Evolutionary conservation across 2,888 invertebrate genomes (phyloP), one percentile per base, ranked within the genome.

Genomic region (Laothoe populi): DNA sequence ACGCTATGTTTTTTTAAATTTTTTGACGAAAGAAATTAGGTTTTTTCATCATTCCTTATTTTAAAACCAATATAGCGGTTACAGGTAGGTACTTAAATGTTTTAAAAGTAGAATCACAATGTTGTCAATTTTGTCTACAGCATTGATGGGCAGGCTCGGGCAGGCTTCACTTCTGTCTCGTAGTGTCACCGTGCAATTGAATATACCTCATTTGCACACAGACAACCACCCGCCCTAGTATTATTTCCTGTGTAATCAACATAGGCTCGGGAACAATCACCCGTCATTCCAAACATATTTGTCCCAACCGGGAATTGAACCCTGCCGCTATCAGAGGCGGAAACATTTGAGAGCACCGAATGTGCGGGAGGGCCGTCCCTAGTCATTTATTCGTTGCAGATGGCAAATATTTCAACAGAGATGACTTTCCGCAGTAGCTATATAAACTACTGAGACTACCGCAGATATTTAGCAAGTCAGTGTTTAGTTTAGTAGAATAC

Each of bases 231-330:
- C 44, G 2, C 44, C 44, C 44, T 44, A 19, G 10, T 44, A 44
- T 44, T 44, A 19, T 21, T 44, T 44, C 44, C 44, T 19, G 44
- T 19, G 19, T 19, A 19, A 44, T 44, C 44, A 19, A 44, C 44
- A 19, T 13, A 38, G 48, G 2, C 24, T 19, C 19, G 53, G 19
- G 31, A 61, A 53, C 11, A 53, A 53, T 61, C 61, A 35, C 61
- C 40, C 24, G 40, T 53, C 53, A 31, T 53, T 53, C 35, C 16
- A 19, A 35, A 53, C 31, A 53, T 53, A 53, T 53, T 31, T 53
- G 35, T 35, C 19, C 35, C 19, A 31, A 31, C 31, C 19, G 35
- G 31, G 35, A 48, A 48, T 48, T 26, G 48, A 48, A 53, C 31
- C 49, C 31, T 31, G 19, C 19, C 53, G 31, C 53, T 53, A 53